These are phyloP conservation scores for Mya arenaria DNA, from an alignment of 1,140 invertebrate genomes.

Conservation along the genomic window DNA sequence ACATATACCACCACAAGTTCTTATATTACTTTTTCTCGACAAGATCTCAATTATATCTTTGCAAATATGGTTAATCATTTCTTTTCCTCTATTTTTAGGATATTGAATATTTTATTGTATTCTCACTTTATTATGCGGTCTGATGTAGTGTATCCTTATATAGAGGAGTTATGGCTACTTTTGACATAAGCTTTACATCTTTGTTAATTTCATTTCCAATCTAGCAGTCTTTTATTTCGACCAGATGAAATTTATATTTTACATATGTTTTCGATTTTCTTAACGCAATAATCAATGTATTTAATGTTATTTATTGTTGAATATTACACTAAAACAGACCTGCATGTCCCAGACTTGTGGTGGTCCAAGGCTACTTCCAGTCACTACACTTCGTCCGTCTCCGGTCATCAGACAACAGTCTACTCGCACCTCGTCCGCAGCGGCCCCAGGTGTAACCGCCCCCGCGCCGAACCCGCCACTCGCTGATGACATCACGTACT, in stretches of 20 bases:
- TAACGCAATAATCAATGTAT: not conserved
- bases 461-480: slow-evolving; percentile 45
- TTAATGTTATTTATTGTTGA: not conserved
- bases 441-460: slow-evolving; percentile 70
- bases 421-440: slow-evolving; percentile 78
- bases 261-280: not conserved
- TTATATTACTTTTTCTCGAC: too few species aligned
- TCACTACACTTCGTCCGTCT: slow-evolving; percentile 78
- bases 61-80: too few species aligned
- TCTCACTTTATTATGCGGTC: too few species aligned
- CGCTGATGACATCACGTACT: slow-evolving; percentile 68
- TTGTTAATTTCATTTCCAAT: not conserved
- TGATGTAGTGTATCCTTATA: too few species aligned
- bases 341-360: slow-evolving; percentile 81
- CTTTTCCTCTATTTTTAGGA: too few species aligned
- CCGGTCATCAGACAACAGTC: slow-evolving; percentile 79
- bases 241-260: not conserved
- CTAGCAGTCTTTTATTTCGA: not conserved
- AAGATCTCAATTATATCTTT: too few species aligned
- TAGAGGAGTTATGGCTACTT: too few species aligned
- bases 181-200: not conserved
- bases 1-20: too few species aligned
- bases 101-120: too few species aligned
- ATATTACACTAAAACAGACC: slow-evolving; percentile 61
- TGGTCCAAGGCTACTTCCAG: slow-evolving; percentile 78